Conservation (phyloP, 2,113 vertebrate species). For the Trichechus manatus region DNA sequence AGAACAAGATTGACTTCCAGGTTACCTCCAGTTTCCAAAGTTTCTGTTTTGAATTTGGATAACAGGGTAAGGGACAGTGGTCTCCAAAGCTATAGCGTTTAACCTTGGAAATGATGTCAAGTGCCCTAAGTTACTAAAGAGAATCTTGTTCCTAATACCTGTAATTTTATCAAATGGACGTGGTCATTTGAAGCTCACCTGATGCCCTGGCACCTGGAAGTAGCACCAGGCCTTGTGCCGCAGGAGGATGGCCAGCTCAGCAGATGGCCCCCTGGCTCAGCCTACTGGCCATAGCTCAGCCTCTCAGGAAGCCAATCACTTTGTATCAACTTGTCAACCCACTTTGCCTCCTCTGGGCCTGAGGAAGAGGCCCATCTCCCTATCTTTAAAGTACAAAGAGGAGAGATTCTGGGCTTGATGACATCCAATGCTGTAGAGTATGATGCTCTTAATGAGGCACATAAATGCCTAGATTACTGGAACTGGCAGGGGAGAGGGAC, state of each 20-base stretch:
- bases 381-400: conserved; percentile 3
- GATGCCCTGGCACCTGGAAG: neutral
- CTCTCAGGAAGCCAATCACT: neutral
- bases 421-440: neutral
- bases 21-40: neutral
- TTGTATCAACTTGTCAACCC: neutral
- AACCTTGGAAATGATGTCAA: neutral
- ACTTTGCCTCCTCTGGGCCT: neutral
- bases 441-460: conserved; percentile 30
- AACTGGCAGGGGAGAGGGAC: conserved; percentile 14
- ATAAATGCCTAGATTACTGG: conserved; percentile 32
- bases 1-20: neutral
- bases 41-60: neutral
- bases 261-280: neutral
- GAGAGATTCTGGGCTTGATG: conserved; percentile 39
- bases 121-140: neutral
- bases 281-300: neutral
- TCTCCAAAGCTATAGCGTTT: neutral
- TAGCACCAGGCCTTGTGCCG: neutral
- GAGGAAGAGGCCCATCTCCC: neutral
- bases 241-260: neutral
- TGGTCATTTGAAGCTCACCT: neutral
- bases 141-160: neutral
- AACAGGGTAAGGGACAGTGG: neutral
- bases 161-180: neutral